Conservation (phyloP, 1,140 invertebrate species). For the Caerostris extrusa region DNA sequence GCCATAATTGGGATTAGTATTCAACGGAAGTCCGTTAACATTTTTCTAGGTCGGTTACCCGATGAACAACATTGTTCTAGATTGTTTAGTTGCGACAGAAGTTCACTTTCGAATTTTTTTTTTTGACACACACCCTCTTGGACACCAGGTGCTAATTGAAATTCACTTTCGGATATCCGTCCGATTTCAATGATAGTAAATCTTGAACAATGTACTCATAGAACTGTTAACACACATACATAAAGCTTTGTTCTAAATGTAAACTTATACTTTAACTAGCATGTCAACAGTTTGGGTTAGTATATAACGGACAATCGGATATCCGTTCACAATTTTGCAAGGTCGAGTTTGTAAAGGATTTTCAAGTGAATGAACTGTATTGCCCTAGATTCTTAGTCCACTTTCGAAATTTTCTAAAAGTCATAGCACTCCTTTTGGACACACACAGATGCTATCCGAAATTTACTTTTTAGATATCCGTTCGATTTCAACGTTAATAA, state of each 20-base stretch:
- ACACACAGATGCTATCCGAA: not conserved
- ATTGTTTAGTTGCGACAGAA: not conserved
- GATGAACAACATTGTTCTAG: too few relatives aligned
- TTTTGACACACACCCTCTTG: not conserved
- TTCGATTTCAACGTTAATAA: not conserved
- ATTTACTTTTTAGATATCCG: conserved; percentile 14
- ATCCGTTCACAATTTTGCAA: not conserved
- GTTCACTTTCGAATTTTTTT: not conserved
- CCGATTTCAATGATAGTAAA: not conserved
- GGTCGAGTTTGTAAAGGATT: too few relatives aligned
- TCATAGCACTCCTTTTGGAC: not conserved
- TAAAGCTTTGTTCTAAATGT: not conserved
- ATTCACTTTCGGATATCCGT: conserved; percentile 27
- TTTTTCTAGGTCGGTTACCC: too few relatives aligned
- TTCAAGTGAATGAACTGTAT: too few relatives aligned
- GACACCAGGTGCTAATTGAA: not conserved
- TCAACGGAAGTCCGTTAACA: not conserved
- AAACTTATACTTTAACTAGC: not conserved
- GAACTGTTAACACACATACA: not conserved
- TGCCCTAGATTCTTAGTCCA: not conserved
- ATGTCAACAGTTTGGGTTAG: not conserved
- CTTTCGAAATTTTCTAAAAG: too few relatives aligned
- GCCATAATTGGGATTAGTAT: not conserved
- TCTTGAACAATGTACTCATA: not conserved
- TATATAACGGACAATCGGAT: not conserved